Percentiles rank a stretch among this genome's conserved stretches.
These are phyloP conservation scores for Hydrochoerus hydrochaeris DNA, from an alignment of 2,113 vertebrate species.

Conservation along the genomic window DNA sequence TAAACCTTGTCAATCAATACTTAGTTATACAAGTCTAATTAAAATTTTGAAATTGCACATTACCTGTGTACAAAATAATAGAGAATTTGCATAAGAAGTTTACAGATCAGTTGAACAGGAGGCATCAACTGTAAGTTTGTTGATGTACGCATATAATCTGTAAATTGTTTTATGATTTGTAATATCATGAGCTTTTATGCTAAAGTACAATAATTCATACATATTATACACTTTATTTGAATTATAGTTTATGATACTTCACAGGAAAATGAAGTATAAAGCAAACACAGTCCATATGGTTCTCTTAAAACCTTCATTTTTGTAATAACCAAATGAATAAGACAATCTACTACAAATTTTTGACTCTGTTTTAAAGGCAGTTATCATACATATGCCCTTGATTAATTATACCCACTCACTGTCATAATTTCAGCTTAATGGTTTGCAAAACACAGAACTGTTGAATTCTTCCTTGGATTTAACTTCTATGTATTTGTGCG, in stretches of 20 bases:
- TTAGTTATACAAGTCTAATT: not conserved
- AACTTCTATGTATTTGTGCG: not conserved
- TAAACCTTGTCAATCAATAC: not conserved
- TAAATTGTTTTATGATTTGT: constrained; percentile 19
- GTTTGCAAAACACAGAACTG: not conserved
- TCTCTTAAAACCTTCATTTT: constrained; percentile 49
- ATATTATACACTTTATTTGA: not conserved
- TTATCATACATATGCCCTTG: constrained; percentile 18
- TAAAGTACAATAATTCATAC: not conserved
- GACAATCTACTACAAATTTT: constrained; percentile 24
- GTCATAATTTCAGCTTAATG: constrained; percentile 12
- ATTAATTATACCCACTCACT: constrained; percentile 44
- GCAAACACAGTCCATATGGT: not conserved
- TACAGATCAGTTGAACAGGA: not conserved
- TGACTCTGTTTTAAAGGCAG: constrained; percentile 47
- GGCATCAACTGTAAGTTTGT: not conserved
- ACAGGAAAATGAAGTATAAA: constrained; percentile 28
- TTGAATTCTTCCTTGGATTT: not conserved
- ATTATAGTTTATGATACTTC: not conserved
- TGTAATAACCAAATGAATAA: constrained; percentile 16
- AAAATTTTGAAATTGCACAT: not conserved
- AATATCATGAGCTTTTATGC: not conserved
- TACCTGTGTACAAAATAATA: not conserved
- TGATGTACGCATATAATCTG: constrained; percentile 37
- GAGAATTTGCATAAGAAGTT: not conserved